A percentile compares a stretch with the other conserved stretches of the same genome.
These are phyloP conservation scores for Lerema accius DNA, from an alignment of 1,140 invertebrate species.

Conservation along the genomic window DNA sequence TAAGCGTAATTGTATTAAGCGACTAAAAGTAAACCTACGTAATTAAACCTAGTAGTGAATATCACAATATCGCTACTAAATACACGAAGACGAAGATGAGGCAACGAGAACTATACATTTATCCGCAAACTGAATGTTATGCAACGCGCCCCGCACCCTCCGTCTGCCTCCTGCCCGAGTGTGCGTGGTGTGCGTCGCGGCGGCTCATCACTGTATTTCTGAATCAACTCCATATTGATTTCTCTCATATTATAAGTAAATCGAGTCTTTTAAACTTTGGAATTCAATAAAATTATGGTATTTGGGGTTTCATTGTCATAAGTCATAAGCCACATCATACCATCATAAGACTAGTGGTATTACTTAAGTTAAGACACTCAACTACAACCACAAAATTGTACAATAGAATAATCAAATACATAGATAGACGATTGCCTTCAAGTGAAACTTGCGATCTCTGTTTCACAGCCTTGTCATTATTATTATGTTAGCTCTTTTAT, in stretches of 20 bases:
- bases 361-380: conserved; percentile 24
- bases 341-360: conserved; percentile 14
- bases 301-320: conserved; percentile 31
- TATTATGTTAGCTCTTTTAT: not conserved
- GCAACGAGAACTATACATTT: conserved; percentile 61
- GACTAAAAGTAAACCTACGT: conserved; percentile 45
- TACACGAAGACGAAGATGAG: conserved; percentile 61
- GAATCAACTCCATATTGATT: not conserved
- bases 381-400: conserved; percentile 21
- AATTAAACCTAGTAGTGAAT: conserved; percentile 64
- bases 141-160: conserved; percentile 38
- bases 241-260: not conserved
- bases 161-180: conserved; percentile 40
- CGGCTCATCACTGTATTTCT: conserved; percentile 20
- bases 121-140: conserved; percentile 56
- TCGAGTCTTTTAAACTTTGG: not conserved
- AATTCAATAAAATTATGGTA: conserved; percentile 39
- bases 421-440: not conserved
- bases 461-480: not conserved
- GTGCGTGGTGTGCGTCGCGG: conserved; percentile 48
- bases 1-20: conserved; percentile 43
- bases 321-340: conserved; percentile 24
- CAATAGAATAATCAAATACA: conserved; percentile 2
- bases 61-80: conserved; percentile 76
- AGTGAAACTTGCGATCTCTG: not conserved